These are phyloP conservation scores for Bombus turneri DNA, from an alignment of 1,140 invertebrate species.

Conservation along the genomic window DNA sequence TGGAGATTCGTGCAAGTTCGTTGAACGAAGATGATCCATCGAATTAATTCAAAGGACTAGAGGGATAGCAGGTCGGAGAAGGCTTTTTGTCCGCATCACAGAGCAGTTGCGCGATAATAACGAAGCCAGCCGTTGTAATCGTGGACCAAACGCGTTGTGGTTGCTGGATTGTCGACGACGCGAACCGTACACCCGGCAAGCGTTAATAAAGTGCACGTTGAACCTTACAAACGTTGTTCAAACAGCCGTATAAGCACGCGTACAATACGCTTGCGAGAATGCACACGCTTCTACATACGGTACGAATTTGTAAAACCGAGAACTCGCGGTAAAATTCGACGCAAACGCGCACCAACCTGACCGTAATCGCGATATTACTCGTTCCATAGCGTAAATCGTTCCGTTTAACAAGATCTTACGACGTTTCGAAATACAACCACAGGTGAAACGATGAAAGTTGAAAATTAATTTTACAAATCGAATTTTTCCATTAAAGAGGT, in stretches of 20 bases:
- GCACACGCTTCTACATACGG: neutral
- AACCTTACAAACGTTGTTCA: conserved; percentile 32
- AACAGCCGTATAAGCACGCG: conserved; percentile 14
- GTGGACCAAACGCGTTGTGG: conserved; percentile 15
- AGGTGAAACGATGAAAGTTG: neutral
- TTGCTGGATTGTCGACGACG: conserved; percentile 45
- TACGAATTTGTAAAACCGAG: neutral
- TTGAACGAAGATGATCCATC: conserved; percentile 26
- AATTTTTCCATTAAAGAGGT: neutral
- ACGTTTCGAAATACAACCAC: neutral
- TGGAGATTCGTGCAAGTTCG: neutral
- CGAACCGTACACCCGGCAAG: conserved; percentile 21
- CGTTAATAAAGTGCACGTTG: conserved; percentile 45
- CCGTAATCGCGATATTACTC: conserved; percentile 19
- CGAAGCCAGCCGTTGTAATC: conserved; percentile 29
- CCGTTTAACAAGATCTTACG: neutral
- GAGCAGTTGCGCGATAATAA: conserved; percentile 44
- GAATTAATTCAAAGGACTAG: conserved; percentile 42
- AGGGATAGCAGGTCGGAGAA: conserved; percentile 36
- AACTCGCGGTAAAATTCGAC: conserved; percentile 23
- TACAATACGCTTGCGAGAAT: conserved; percentile 11
- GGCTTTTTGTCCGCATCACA: conserved; percentile 35
- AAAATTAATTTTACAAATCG: too few relatives aligned
- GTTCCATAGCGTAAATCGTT: neutral
- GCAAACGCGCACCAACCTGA: neutral